phyloP scores from a whole-genome alignment of 2,113 vertebrate species.

The Ctenodactylus gundi region DNA sequence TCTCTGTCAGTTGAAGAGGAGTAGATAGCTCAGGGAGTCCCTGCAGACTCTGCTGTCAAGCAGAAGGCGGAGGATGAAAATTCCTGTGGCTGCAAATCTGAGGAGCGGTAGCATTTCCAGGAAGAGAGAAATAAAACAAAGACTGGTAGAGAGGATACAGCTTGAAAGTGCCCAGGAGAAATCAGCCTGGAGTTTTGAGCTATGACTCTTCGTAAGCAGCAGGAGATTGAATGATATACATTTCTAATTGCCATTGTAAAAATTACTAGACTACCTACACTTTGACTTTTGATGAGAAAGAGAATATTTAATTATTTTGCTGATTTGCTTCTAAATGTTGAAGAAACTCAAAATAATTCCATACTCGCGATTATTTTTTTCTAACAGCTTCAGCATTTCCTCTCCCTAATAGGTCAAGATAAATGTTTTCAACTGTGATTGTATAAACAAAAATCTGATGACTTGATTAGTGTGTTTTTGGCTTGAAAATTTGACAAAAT shows the following conservation, averaged over 20 bases:
- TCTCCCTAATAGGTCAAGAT: background rate
- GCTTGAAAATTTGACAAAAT: background rate
- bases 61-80: background rate
- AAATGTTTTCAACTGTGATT: background rate
- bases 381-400: no score
- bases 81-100: background rate
- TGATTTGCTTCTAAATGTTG: background rate
- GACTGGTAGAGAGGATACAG: background rate
- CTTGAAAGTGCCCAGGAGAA: conserved; percentile 55
- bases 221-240: background rate
- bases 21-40: background rate
- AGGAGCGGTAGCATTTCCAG: background rate
- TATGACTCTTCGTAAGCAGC: background rate
- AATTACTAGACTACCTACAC: background rate
- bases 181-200: conserved; percentile 17
- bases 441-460: background rate
- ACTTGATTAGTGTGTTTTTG: no score
- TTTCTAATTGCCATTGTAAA: conserved; percentile 27
- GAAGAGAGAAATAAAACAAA: background rate
- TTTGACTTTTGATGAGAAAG: background rate
- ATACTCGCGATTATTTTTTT: background rate
- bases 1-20: conserved; percentile 48
- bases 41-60: background rate
- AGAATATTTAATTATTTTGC: background rate
- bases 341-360: background rate